Conservation (phyloP, 2,888 invertebrate genomes). For the Pedicia rivosa region DNA sequence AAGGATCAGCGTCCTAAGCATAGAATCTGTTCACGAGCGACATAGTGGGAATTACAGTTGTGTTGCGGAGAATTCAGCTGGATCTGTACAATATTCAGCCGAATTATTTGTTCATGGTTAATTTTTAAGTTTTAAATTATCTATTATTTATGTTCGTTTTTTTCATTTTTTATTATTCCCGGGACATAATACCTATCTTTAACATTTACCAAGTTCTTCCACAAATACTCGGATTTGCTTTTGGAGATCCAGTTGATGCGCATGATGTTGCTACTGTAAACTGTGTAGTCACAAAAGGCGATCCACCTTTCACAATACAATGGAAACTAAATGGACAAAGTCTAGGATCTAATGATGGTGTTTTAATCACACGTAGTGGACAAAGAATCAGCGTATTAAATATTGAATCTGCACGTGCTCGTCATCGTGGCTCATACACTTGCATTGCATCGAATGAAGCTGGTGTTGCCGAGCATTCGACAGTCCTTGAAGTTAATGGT, state of each 20-base stretch:
- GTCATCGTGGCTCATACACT: conserved; percentile 40
- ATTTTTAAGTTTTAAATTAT: not conserved
- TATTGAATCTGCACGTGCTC: conserved; percentile 39
- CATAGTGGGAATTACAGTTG: conserved; percentile 49
- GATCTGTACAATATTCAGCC: conserved; percentile 37
- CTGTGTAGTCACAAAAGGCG: conserved; percentile 65
- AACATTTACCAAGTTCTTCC: conserved; percentile 30
- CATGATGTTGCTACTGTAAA: conserved; percentile 60
- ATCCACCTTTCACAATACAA: conserved; percentile 56
- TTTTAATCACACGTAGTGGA: conserved; percentile 34
- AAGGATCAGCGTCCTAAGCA: conserved; percentile 44
- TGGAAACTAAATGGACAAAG: conserved; percentile 53
- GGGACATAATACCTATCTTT: no score
- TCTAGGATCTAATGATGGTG: conserved; percentile 34
- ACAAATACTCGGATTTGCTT: conserved; percentile 60
- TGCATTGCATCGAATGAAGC: conserved; percentile 39
- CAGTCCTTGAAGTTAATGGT: conserved; percentile 38
- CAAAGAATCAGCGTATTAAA: conserved; percentile 49
- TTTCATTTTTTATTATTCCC: conserved; percentile 1
- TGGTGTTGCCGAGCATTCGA: conserved; percentile 33
- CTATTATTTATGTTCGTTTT: conserved; percentile 1
- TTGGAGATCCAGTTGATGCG: conserved; percentile 61
- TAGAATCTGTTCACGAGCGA: conserved; percentile 41
- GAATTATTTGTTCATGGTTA: conserved; percentile 42
- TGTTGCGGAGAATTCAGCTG: conserved; percentile 41